Base-by-base conservation (phyloP, 1,140 invertebrate genomes). In the Megalonaias nervosa region DNA sequence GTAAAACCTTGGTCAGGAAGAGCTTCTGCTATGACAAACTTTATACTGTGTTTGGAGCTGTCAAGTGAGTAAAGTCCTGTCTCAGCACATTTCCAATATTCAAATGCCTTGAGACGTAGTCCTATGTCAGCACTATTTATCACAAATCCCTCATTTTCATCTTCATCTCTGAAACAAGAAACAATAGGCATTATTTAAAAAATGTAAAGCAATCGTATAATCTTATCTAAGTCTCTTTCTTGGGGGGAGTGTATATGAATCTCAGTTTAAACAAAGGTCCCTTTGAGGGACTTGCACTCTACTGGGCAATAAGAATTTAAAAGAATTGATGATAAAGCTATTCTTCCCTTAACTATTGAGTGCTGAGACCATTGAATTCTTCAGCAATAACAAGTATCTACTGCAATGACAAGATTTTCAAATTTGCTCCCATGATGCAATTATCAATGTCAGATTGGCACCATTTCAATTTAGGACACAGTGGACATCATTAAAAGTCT, bases 21-120 rank as follows among this genome's bases (percentile, higher is more conserved):
- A 31, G 92, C 88, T 84, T 93, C 92, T 9, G 88, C 92, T 26
- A 93, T 84, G 1, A 93, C 92, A 81, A 93, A 87, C 84, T 91
- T 92, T 5, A 92, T 74, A 23, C 77, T 82, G 56, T 74, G 23
- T 21, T 75, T 57, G 48, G 68, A 61, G 71, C 76, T 56, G 73
- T 59, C 67, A 14, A 76, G 21, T 55, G 76, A 61, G 60, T 62
- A 62, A 56, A 89, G 67, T 23, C 92, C 92, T 6, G 84, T 88
- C 83, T 93, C 92, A 16, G 92, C 87, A 85, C 92, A 93, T 72
- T 87, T 87, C 91, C 91, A 93, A 84, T 92, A 93, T 74, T 93
- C 89, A 85, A 93, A 90, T 0, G 92, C 92, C 80, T 90, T 90
- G 68, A 93, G 71, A 64, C 89, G 68, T n/a, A 90, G 58, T 57